Base-by-base conservation (phyloP, 2,797 vertebrate genomes). In the Fistularia commersonii region DNA sequence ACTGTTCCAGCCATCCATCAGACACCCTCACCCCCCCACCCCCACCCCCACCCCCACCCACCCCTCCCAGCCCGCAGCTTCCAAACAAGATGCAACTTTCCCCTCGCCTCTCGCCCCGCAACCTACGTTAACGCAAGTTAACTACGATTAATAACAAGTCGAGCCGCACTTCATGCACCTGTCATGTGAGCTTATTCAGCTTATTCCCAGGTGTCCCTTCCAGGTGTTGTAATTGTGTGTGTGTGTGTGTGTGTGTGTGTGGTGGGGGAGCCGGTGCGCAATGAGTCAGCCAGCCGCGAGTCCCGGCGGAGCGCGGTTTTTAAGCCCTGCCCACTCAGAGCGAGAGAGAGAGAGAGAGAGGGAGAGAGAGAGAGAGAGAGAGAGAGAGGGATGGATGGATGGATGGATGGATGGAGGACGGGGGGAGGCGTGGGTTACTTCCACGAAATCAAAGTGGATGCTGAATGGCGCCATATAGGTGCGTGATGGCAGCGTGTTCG, bases 1-100 rank as follows among this genome's bases (percentile, higher is more conserved):
- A 59, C 41, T 51, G 76, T 62, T 79, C 67, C 76, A 73, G 48
- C 41, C 57, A 73, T 82, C 76, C 76, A 69, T 79, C 81, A 76
- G 57, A 60, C 59, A 12, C 53, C 53, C 54, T 32, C 49, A n/a
- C 38, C 12, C 42, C 35, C 43, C 11, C 42, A 10, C 32, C 31
- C 39, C 39, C 55, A 13, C 47, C 14, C 39, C 36, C 51, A 15
- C 13, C 8, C 48, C 37, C 41, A 47, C 15, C 39, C 56, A 75
- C 80, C 64, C 73, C 74, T 48, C 47, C 79, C 77, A 76, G 62
- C 47, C 56, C 11, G 15, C 54, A 38, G 53, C 72, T 72, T 71
- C 74, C 72, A 68, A 71, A 72, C 70, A 48, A 23, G 47, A n/a
- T 23, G 54, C 63, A 71, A 60, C 73, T 79, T 57, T 41, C 44